phyloP scores from a whole-genome alignment of 2,113 vertebrate genomes.

The Melanerpes aurifrons region DNA sequence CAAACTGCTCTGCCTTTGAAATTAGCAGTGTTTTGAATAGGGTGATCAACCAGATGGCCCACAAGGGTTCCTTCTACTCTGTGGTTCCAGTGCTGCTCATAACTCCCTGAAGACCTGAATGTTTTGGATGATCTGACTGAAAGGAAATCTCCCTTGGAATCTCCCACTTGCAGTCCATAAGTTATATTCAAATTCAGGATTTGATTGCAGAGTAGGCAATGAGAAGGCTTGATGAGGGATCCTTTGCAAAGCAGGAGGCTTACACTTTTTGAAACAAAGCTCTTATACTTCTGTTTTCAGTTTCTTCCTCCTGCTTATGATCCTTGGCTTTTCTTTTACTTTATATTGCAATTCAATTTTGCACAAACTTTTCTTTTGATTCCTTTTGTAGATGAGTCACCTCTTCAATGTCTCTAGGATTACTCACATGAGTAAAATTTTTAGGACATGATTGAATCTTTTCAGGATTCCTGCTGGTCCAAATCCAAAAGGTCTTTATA shows the following conservation, averaged over 20 bases:
- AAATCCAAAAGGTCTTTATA: conserved; percentile 27
- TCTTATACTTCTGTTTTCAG: background rate
- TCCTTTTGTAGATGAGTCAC: background rate
- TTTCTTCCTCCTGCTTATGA: background rate
- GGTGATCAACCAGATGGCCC: background rate
- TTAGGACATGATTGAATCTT: background rate
- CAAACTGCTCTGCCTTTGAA: background rate
- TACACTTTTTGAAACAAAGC: background rate
- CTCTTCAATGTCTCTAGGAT: background rate
- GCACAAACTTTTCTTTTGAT: background rate
- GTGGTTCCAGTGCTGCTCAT: background rate
- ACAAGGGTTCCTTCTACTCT: background rate
- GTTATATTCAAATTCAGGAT: background rate
- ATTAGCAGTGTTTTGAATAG: background rate
- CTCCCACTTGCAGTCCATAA: background rate
- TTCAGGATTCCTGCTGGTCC: background rate
- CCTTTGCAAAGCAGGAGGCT: background rate
- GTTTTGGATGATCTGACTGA: background rate
- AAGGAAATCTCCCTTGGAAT: background rate
- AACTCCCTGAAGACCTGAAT: background rate
- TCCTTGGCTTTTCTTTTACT: background rate
- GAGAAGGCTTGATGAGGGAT: background rate
- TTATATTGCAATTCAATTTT: background rate
- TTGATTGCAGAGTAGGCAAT: background rate
- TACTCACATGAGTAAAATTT: background rate